phyloP scores from a whole-genome alignment of 2,113 vertebrate species.

The Alethe castanea region DNA sequence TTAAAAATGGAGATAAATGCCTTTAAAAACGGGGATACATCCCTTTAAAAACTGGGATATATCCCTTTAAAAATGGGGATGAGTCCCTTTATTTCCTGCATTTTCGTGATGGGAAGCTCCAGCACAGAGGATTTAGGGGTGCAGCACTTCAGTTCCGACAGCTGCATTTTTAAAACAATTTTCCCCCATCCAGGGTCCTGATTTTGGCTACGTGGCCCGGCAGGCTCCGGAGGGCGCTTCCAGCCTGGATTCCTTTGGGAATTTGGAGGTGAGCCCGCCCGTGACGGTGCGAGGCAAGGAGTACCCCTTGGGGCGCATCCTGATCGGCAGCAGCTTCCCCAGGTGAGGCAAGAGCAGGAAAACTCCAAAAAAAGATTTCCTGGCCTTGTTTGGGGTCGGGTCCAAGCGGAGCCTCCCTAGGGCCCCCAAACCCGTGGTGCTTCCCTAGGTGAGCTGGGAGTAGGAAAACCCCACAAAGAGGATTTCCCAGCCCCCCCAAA shows the following conservation, averaged over 20 bases:
- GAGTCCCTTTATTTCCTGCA: background rate
- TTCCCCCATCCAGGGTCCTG: slow-evolving; percentile 76
- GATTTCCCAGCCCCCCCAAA: too few species aligned
- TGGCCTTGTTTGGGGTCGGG: too few species aligned
- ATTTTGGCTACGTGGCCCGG: slow-evolving; percentile 90
- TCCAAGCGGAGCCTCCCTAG: too few species aligned
- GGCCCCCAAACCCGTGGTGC: too few species aligned
- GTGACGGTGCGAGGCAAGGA: slow-evolving; percentile 83
- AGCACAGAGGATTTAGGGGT: background rate
- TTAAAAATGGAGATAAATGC: fast-evolving
- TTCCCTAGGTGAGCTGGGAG: too few species aligned
- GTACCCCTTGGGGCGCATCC: slow-evolving; percentile 89
- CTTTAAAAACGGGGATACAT: fast-evolving
- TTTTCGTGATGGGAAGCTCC: background rate
- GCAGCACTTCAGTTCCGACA: fast-evolving
- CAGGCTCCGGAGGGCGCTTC: slow-evolving; percentile 49
- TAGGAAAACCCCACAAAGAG: too few species aligned
- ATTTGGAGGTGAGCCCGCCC: slow-evolving; percentile 92
- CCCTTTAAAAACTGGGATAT: too few species aligned
- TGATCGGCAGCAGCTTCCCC: slow-evolving; percentile 92
- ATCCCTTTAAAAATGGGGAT: too few species aligned
- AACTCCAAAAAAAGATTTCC: too few species aligned
- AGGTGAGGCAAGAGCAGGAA: slow-evolving; percentile 74
- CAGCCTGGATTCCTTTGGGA: slow-evolving; percentile 91
- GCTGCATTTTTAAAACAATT: background rate